Evolutionary conservation across 2,888 invertebrate genomes (phyloP), one percentile per base, ranked within the genome.

Genomic region (Trimorus sp.): DNA sequence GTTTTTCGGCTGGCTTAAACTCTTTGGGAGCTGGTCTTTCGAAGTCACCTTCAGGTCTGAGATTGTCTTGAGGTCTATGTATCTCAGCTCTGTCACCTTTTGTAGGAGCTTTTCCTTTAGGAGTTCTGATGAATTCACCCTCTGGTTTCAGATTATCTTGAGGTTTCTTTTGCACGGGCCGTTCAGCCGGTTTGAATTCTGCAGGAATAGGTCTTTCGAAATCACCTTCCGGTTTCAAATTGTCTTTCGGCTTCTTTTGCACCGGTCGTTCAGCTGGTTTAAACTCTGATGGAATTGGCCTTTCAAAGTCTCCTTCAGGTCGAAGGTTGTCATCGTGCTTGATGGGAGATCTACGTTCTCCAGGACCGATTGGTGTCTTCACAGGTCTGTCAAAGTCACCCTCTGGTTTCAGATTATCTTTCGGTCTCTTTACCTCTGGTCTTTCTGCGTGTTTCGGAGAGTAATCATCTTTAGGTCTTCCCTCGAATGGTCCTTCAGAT

Each of bases 31-130:
- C 54, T 12, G 63, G 74, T 86, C 91, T 74, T 88, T 88, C 84
- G 82, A 89, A 88, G n/a, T 92, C 92, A 0, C 94, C 92, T 78
- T 92, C 92, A 3, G 91, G 86, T 87, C 86, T 88, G 0, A 93
- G 85, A 83, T 93, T 92, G 79, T 92, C 92, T 0, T 85, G 78
- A 42, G 89, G 93, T 83, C 87, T 92, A 12, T 91, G 92, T 9
- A 95, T 90, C 75, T 94, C 93, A 1, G 93, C 93, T 69, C 95
- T 92, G 87, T 95, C 95, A 8, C 94, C 94, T 68, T 92, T 92
- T 0, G 85, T 80, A n/a, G 87, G 82, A 45, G 77, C 88, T 12
- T 94, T 93, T 73, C 88, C 86, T 94, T 92, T 87, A 95, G 95
- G 15, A 94, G 94, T 77, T 92, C 63, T 16, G 42, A 92, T 92